Evolutionary conservation across 1,140 invertebrate genomes (phyloP).

Genomic region (Neodiprion pinetum): DNA sequence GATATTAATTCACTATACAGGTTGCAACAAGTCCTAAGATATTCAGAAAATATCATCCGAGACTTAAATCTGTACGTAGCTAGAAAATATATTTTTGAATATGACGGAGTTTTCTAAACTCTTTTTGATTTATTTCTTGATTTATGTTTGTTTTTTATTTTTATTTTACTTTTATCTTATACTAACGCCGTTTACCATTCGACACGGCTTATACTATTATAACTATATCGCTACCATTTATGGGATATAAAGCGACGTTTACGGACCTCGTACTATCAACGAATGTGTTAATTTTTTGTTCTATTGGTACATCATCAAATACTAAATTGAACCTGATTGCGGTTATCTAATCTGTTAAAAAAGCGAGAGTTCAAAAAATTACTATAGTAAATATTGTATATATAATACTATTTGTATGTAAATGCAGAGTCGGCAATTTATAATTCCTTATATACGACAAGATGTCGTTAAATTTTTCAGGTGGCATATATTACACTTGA

Average conservation of each 20-base stretch:
- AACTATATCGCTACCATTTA: background rate
- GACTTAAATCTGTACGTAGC: background rate
- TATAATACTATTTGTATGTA: too few species aligned
- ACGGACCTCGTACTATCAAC: background rate
- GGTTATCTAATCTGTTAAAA: too few species aligned
- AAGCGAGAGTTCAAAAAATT: too few species aligned
- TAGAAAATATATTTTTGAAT: constrained; percentile 1
- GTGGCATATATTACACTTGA: too few species aligned
- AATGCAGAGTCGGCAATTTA: too few species aligned
- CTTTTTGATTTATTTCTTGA: background rate
- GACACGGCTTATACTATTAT: background rate
- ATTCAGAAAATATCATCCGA: background rate
- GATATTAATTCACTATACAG: background rate
- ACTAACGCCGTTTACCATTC: background rate
- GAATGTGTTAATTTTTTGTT: background rate
- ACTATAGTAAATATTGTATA: too few species aligned
- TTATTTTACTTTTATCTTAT: background rate
- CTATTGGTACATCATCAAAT: too few species aligned
- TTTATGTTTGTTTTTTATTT: background rate
- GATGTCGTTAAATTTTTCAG: too few species aligned
- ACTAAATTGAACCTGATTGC: too few species aligned
- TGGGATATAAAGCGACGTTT: background rate
- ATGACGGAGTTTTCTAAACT: background rate
- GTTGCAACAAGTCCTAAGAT: background rate
- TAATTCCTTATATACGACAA: too few species aligned